Evolutionary conservation across 2,113 vertebrate species (phyloP).

Genomic region (Elephas maximus): DNA sequence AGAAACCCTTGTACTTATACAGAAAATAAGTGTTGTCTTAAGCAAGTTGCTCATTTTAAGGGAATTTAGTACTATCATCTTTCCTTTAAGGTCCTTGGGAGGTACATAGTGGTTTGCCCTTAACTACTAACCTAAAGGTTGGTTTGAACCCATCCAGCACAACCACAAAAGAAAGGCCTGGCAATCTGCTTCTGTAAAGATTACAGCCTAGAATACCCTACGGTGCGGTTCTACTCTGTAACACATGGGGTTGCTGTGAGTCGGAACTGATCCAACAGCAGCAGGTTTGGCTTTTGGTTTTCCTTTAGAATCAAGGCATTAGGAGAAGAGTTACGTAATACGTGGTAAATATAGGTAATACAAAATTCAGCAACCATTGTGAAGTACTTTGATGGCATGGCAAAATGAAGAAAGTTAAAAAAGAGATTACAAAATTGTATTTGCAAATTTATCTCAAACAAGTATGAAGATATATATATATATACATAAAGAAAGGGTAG

Average conservation of each 20-base stretch:
- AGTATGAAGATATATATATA: not conserved
- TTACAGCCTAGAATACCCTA: not conserved
- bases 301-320: not conserved
- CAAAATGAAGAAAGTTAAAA: conserved; percentile 32
- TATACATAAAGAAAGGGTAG: not conserved
- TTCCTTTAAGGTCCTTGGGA: not conserved
- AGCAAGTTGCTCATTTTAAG: not conserved
- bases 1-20: not conserved
- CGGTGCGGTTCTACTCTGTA: not conserved
- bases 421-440: not conserved
- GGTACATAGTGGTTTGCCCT: not conserved
- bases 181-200: not conserved
- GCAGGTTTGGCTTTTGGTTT: not conserved
- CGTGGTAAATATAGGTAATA: not conserved
- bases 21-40: not conserved
- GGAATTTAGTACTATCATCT: not conserved
- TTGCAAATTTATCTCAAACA: not conserved
- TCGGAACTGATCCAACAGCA: not conserved
- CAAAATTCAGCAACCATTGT: not conserved
- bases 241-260: not conserved
- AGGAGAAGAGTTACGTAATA: not conserved
- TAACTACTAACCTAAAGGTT: too few species aligned
- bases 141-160: too few species aligned
- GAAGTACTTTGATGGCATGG: conserved; percentile 5
- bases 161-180: not conserved